Evolutionary conservation across 2,888 invertebrate genomes (phyloP), one percentile per base, ranked within the genome.

Genomic region (Xanthia icteritia): DNA sequence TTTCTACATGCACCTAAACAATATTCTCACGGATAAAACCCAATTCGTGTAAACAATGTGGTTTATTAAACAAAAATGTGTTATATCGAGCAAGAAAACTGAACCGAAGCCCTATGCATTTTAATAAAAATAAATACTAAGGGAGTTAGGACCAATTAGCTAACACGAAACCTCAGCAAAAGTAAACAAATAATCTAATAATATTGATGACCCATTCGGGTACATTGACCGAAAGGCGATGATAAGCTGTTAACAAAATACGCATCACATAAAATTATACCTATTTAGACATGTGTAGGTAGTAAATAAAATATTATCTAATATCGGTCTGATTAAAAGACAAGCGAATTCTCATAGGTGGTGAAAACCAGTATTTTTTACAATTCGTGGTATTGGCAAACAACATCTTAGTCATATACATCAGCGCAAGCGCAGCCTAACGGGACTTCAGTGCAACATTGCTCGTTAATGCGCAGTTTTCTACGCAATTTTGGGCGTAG

Each of bases 361-460:
- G 69, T 5, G 13, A n/a, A 73, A 72, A 77, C 84, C 36, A 39
- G 69, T 73, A 31, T 73, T 75, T 73, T 68, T 63, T 42, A 66
- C 27, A 74, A 66, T 77, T 75, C 69, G 27, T 69, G 61, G 74
- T 39, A 85, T 81, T 65, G 51, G 45, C 36, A 17, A 65, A 68
- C n/a, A 64, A 69, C 60, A 65, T n/a, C 48, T 84, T 83, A 83
- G 81, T 80, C 84, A 77, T 51, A 27, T 39, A 51, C 17, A 51
- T 61, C 61, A 36, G 60, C 11, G 69, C 56, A 67, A 27, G 13
- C 60, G 39, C n/a, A 31, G 11, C 42, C 27, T 74, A 74, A 72
- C 83, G 81, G 83, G 51, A 74, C 11, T 51, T 51, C 2, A 48
- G 56, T 51, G 80, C 36, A 67, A 27, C 13, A 48, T n/a, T 48